Evolutionary conservation across 2,113 vertebrate genomes (phyloP).

Genomic region (Drymodes brunneopygia): DNA sequence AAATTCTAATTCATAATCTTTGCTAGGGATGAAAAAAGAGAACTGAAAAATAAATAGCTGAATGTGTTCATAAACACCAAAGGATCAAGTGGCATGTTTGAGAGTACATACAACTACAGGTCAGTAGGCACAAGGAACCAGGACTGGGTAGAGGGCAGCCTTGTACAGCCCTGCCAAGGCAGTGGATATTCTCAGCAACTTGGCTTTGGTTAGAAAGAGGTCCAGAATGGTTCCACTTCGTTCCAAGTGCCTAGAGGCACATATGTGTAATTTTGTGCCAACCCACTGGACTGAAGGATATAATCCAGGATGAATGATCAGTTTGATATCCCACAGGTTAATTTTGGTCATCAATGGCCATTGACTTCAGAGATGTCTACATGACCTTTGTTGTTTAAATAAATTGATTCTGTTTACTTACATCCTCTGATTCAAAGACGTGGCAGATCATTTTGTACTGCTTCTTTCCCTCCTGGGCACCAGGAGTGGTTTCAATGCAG

Average conservation of each 20-base stretch:
- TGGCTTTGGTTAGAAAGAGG: background rate
- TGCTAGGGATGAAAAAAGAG: background rate
- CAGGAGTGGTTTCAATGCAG: conserved; percentile 92
- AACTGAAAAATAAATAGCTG: background rate
- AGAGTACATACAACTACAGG: background rate
- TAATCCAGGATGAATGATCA: background rate
- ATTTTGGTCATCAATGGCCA: background rate
- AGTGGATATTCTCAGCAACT: background rate
- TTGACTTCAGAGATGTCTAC: background rate
- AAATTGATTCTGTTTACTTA: conserved; percentile 70
- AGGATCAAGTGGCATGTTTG: background rate
- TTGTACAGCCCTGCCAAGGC: background rate
- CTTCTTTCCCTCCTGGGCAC: conserved; percentile 90
- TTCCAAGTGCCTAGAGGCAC: background rate
- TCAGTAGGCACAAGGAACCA: background rate
- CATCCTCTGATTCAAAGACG: conserved; percentile 97
- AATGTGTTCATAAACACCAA: background rate
- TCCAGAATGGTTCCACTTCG: background rate
- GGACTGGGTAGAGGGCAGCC: background rate
- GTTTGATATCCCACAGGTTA: background rate
- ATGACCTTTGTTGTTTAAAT: fast-evolving
- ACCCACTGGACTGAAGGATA: background rate
- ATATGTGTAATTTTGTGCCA: background rate
- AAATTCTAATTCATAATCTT: background rate
- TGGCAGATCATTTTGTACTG: conserved; percentile 99